A percentile compares a stretch with the other conserved stretches of the same genome.
These are phyloP conservation scores for Pocota personata DNA, from an alignment of 2,888 invertebrate genomes.

Conservation along the genomic window DNA sequence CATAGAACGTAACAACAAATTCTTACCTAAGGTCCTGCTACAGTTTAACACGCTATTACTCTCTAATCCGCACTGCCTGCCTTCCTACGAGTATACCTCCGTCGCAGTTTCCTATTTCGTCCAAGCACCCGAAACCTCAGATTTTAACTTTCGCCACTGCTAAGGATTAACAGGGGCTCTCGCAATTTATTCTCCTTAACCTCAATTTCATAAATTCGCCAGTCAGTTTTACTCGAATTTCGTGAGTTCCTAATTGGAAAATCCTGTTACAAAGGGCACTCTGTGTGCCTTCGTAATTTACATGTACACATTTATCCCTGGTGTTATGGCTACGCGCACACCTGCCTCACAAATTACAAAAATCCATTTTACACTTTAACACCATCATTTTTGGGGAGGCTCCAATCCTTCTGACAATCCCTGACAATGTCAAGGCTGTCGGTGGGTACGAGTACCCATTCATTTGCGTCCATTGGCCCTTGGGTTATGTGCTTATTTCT, in stretches of 20 bases:
- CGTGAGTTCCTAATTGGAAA: conserved; percentile 23
- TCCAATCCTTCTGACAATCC: too few relatives aligned
- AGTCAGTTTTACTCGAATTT: conserved; percentile 20
- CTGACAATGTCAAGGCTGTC: background rate
- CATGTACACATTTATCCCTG: background rate
- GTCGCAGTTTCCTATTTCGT: conserved; percentile 3
- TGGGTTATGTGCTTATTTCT: background rate
- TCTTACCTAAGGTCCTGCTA: conserved; percentile 7
- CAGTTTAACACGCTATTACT: conserved; percentile 21
- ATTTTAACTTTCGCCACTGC: conserved; percentile 1
- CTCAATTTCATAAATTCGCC: conserved; percentile 33
- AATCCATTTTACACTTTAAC: conserved; percentile 39
- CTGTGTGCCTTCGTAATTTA: conserved; percentile 14
- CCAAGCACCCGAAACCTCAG: background rate
- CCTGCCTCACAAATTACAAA: conserved; percentile 22
- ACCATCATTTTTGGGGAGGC: conserved; percentile 10
- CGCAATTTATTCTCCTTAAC: conserved; percentile 37
- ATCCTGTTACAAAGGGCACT: conserved; percentile 17
- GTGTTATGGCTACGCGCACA: conserved; percentile 7
- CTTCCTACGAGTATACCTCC: background rate
- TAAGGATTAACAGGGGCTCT: conserved; percentile 23
- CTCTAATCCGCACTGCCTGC: background rate
- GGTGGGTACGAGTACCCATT: background rate
- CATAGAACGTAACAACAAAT: background rate
- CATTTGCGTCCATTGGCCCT: background rate